Evolutionary conservation across 2,888 invertebrate species (phyloP).

Genomic region (Ophioninae sp.): DNA sequence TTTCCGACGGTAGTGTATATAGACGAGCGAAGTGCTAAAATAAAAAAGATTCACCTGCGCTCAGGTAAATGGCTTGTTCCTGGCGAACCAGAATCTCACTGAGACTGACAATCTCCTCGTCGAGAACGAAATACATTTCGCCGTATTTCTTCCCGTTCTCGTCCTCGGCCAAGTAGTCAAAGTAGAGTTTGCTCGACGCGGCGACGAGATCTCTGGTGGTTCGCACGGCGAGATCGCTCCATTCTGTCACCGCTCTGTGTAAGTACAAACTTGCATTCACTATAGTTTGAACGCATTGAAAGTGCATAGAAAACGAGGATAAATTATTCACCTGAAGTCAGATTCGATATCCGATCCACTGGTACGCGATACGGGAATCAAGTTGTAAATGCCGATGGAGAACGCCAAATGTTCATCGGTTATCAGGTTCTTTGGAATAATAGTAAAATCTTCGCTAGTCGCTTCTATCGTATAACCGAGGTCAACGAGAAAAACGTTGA

Average conservation of each 20-base stretch:
- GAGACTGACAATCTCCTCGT: slow-evolving; percentile 68
- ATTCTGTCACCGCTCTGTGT: slow-evolving; percentile 63
- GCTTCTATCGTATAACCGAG: slow-evolving; percentile 56
- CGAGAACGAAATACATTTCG: slow-evolving; percentile 73
- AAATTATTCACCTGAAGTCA: slow-evolving; percentile 13
- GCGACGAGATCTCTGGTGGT: slow-evolving; percentile 69
- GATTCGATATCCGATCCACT: not conserved
- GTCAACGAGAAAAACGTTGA: slow-evolving; percentile 63
- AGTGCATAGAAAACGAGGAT: not conserved
- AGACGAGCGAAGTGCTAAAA: not conserved
- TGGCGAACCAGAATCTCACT: slow-evolving; percentile 69
- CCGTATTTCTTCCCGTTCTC: slow-evolving; percentile 69
- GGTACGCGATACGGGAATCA: slow-evolving; percentile 49
- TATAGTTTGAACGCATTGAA: not conserved
- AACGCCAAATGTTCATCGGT: slow-evolving; percentile 52
- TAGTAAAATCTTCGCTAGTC: slow-evolving; percentile 53
- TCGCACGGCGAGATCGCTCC: slow-evolving; percentile 68
- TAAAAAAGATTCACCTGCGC: slow-evolving; percentile 62
- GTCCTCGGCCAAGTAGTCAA: slow-evolving; percentile 67
- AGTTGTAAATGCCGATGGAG: slow-evolving; percentile 54
- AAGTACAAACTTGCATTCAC: slow-evolving; percentile 1
- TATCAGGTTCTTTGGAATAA: slow-evolving; percentile 47
- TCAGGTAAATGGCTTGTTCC: slow-evolving; percentile 69
- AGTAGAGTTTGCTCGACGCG: slow-evolving; percentile 68
- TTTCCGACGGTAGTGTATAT: no score